A percentile compares a stretch with the other conserved stretches of the same genome.
phyloP scores from a whole-genome alignment of 2,113 vertebrate species.

The Glaucidium brasilianum region DNA sequence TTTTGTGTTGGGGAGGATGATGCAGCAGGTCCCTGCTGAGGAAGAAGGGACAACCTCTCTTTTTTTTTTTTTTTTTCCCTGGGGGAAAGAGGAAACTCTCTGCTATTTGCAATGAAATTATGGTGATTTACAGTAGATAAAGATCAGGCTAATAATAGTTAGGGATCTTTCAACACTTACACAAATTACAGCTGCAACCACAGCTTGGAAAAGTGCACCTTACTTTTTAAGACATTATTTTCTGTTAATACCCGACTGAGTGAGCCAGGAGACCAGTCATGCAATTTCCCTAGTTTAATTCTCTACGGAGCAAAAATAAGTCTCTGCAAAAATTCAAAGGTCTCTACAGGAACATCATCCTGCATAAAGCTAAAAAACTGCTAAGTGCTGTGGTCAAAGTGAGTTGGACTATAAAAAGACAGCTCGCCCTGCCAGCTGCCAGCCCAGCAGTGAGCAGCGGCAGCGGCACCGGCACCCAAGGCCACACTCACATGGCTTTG shows the following conservation, averaged over 20 bases:
- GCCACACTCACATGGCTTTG: not conserved
- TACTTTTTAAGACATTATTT: not conserved
- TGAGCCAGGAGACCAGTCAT: not conserved
- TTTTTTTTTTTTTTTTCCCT: not conserved
- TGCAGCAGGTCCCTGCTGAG: fast-evolving
- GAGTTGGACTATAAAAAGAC: not conserved
- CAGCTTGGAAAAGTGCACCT: not conserved
- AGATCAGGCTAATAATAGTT: not conserved
- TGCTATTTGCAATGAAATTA: not conserved
- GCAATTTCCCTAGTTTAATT: not conserved
- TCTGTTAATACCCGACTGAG: not conserved
- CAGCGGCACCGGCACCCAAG: not conserved
- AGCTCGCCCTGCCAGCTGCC: not conserved
- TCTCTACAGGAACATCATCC: not conserved
- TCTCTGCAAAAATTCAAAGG: not conserved
- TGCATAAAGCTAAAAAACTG: not conserved
- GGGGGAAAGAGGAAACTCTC: not conserved
- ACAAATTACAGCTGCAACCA: not conserved
- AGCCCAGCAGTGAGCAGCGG: not conserved
- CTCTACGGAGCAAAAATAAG: not conserved
- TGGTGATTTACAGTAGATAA: not conserved
- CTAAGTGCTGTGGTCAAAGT: not conserved
- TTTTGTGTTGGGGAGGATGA: not conserved
- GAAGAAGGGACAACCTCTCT: too few species aligned
- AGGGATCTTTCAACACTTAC: not conserved